Percentiles rank a stretch among this genome's conserved stretches.
These are phyloP conservation scores for Porites evermanni DNA, from an alignment of 92 coral and sea anemone genomes.

Conservation along the genomic window DNA sequence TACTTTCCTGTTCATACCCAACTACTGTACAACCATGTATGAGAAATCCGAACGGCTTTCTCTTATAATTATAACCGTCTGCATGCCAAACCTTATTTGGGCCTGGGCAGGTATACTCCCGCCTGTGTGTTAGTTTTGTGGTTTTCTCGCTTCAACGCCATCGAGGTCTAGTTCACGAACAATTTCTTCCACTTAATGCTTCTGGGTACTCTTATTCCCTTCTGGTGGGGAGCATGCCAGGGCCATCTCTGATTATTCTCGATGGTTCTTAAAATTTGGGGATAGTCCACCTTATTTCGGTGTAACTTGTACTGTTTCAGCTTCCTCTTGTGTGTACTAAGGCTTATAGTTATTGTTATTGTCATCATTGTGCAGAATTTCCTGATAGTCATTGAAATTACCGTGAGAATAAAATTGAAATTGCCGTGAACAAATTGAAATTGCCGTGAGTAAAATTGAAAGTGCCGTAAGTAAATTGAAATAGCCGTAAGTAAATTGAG, in stretches of 20 bases:
- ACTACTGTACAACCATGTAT: slow-evolving; percentile 28
- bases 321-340: slow-evolving; percentile 44
- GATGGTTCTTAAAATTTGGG: background rate
- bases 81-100: slow-evolving; percentile 42
- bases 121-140: background rate
- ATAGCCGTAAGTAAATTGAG: no score
- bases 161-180: slow-evolving; percentile 41
- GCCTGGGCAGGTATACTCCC: background rate
- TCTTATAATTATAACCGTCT: slow-evolving; percentile 5
- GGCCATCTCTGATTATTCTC: no score
- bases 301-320: slow-evolving; percentile 44
- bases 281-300: slow-evolving; percentile 43
- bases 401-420: no score
- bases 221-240: slow-evolving; percentile 46
- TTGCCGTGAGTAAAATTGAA: no score
- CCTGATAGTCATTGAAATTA: slow-evolving; percentile 9
- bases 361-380: background rate
- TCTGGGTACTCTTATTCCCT: slow-evolving; percentile 35
- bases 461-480: no score
- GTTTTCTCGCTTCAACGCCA: slow-evolving; percentile 42
- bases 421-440: no score
- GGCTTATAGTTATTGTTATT: slow-evolving; percentile 37
- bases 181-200: slow-evolving; percentile 32
- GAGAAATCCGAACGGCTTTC: slow-evolving; percentile 7
- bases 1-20: slow-evolving; percentile 28